phyloP scores from a whole-genome alignment of 2,113 vertebrate genomes.

The Pelusios castaneus region DNA sequence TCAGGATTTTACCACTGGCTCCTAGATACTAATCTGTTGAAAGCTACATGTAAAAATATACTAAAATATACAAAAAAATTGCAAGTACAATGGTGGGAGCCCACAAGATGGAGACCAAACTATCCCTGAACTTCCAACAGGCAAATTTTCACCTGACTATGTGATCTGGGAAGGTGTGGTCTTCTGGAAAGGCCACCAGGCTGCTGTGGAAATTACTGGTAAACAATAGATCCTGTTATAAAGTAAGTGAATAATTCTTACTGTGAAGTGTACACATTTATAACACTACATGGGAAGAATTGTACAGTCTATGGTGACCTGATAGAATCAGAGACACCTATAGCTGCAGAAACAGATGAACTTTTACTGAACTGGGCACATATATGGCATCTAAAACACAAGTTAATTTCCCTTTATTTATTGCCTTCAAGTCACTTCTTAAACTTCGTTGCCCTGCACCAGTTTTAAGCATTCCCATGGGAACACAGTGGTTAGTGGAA shows the following conservation, averaged over 20 bases:
- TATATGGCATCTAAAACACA: slow-evolving; percentile 19
- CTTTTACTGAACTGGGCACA: neutral
- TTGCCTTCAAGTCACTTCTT: slow-evolving; percentile 14
- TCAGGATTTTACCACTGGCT: neutral
- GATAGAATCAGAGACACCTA: neutral
- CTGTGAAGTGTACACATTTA: fast-evolving
- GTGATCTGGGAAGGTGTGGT: slow-evolving; percentile 34
- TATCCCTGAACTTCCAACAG: slow-evolving; percentile 8
- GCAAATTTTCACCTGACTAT: slow-evolving; percentile 51
- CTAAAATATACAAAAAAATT: slow-evolving; percentile 10
- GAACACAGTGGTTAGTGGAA: neutral
- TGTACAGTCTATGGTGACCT: neutral
- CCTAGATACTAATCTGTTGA: neutral
- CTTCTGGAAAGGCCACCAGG: slow-evolving; percentile 45
- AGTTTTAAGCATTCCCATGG: neutral
- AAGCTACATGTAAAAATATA: neutral
- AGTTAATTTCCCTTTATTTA: neutral
- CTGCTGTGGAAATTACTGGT: neutral
- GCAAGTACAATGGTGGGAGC: slow-evolving; percentile 4
- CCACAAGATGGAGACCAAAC: slow-evolving; percentile 12
- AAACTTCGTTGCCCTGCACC: slow-evolving; percentile 17
- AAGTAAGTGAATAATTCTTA: neutral
- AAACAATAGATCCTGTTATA: neutral
- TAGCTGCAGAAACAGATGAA: neutral
- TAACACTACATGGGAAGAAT: neutral